A percentile compares a stretch with the other conserved stretches of the same genome.
Evolutionary conservation across 1,140 invertebrate species (phyloP).

Genomic region (Formica exsecta): DNA sequence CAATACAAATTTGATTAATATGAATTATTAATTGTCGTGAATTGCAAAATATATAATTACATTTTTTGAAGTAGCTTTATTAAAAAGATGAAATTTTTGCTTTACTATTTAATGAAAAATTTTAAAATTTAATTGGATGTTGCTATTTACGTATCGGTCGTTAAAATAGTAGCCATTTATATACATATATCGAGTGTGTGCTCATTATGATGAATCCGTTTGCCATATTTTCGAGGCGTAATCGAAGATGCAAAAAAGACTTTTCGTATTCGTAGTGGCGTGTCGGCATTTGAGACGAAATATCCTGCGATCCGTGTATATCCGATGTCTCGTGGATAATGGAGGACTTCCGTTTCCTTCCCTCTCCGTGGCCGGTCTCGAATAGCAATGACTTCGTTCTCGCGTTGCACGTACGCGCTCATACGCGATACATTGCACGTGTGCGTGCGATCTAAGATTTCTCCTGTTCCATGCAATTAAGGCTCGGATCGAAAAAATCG

Average conservation of each 20-base stretch:
- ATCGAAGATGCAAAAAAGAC: not conserved
- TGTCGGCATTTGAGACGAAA: slow-evolving; percentile 37
- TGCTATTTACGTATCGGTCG: not conserved
- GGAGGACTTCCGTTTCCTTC: slow-evolving; percentile 79
- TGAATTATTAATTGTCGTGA: too few relatives aligned
- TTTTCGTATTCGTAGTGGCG: not conserved
- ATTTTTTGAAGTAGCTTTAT: too few relatives aligned
- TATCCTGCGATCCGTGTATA: slow-evolving; percentile 69
- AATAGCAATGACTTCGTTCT: slow-evolving; percentile 80
- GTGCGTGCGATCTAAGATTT: slow-evolving; percentile 14
- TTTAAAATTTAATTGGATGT: not conserved
- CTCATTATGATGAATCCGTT: not conserved
- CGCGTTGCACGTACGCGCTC: slow-evolving; percentile 62
- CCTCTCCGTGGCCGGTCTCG: slow-evolving; percentile 70
- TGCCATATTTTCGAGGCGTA: not conserved
- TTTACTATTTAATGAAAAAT: not conserved
- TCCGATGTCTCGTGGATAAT: slow-evolving; percentile 76
- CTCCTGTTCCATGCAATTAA: not conserved
- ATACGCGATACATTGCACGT: slow-evolving; percentile 33
- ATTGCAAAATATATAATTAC: too few relatives aligned
- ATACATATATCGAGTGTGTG: too few relatives aligned
- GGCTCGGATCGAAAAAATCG: not conserved
- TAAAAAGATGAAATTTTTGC: not conserved
- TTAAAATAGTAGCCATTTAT: not conserved
- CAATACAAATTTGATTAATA: too few relatives aligned